Conservation (phyloP, 2,888 invertebrate genomes). For the Amiota communis region DNA sequence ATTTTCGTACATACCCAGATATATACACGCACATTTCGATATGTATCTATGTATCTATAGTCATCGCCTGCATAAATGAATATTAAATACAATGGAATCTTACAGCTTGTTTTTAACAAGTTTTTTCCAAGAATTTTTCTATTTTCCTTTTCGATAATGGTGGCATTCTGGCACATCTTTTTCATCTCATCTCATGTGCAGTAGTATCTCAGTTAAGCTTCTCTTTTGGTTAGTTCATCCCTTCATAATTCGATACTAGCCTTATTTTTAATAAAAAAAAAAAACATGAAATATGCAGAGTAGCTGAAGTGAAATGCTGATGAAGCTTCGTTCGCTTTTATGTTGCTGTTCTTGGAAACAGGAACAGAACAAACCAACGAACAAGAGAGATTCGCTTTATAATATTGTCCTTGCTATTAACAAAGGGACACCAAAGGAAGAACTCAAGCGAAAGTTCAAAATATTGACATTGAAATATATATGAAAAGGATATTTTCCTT, state of each 20-base stretch:
- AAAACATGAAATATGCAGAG: constrained; percentile 5
- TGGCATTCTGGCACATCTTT: too few relatives aligned
- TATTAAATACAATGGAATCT: too few relatives aligned
- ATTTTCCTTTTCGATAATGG: too few relatives aligned
- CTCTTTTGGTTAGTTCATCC: neutral
- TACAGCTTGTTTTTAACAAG: neutral
- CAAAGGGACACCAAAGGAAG: neutral
- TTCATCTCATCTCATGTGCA: too few relatives aligned
- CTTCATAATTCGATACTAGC: neutral
- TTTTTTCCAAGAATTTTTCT: neutral
- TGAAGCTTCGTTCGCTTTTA: neutral
- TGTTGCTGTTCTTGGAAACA: too few relatives aligned
- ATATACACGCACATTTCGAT: neutral
- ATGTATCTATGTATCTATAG: neutral
- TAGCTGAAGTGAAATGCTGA: neutral
- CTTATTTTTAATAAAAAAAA: constrained; percentile 10
- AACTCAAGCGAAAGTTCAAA: neutral
- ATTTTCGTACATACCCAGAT: too few relatives aligned
- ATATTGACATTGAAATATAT: neutral
- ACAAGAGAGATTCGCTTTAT: too few relatives aligned
- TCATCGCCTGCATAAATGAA: neutral
- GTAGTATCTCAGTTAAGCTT: too few relatives aligned
- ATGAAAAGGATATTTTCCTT: neutral
- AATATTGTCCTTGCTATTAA: too few relatives aligned
- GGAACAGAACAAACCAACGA: too few relatives aligned